Evolutionary conservation across 2,888 invertebrate species (phyloP), one percentile per base, ranked within the genome.

Genomic region (Pycnomerus fuliginosus): DNA sequence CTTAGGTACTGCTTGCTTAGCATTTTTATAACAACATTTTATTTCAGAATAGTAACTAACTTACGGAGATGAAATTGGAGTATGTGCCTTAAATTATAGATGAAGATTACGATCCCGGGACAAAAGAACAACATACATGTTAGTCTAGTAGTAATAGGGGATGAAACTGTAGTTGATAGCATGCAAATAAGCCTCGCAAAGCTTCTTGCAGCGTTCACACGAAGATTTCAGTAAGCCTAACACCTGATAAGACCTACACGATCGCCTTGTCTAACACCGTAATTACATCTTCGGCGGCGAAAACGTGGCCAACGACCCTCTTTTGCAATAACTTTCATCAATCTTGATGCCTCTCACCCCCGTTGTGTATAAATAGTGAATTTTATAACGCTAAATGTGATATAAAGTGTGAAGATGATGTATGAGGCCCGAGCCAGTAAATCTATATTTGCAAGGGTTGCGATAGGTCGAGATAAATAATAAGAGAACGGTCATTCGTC

Each of bases 401-500:
- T 47, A 47, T 47, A 47, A 47, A 47, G 33, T 37, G 47, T 22
- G 47, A 42, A 47, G 37, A 47, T 47, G 47, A 47, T 47, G 47
- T 47, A 47, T 47, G 28, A 38, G 25, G 20, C 25, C 24, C 25
- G 34, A 33, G 35, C 30, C 35, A 28, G 29, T 41, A 23, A 35
- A 35, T 35, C 42, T 35, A 30, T 32, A 37, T 47, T 47, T 16
- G 47, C 47, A 47, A 44, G 44, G 48, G 48, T 44, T 44, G 44
- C 48, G 37, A 28, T 44, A 35, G 35, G 43, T 39, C 36, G 29
- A 42, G 35, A 42, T 35, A 42, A 43, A 48, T 48, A 61, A 61
- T 60, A 60, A 58, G 60, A 55, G 62, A 62, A 51, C 55, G 61
- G 60, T 59, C 66, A 69, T 70, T 68, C 67, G 66, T 70, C 70